These are phyloP conservation scores for Pseudoips prasinana DNA, from an alignment of 2,888 invertebrate genomes.

Conservation along the genomic window DNA sequence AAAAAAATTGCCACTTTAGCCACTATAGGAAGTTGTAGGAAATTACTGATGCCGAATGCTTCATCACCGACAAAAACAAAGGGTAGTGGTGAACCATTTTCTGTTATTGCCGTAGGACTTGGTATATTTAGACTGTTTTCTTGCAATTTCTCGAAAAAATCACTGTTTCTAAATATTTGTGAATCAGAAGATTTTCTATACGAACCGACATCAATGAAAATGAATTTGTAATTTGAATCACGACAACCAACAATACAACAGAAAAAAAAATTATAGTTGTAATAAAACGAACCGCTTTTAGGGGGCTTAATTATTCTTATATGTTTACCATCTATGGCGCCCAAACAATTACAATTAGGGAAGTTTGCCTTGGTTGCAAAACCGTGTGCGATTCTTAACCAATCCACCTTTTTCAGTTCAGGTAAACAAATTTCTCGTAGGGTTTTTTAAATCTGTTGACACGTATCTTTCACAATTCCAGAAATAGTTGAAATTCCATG, in stretches of 20 bases:
- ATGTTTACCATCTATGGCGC: constrained; percentile 14
- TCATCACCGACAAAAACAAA: constrained; percentile 10
- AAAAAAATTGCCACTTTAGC: constrained; percentile 6
- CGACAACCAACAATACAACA: constrained; percentile 14
- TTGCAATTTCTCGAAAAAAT: constrained; percentile 12
- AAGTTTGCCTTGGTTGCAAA: constrained; percentile 15
- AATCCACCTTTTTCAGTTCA: constrained; percentile 11
- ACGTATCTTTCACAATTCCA: constrained; percentile 16
- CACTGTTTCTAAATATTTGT: constrained; percentile 15
- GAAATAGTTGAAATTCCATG: constrained; percentile 13
- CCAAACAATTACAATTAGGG: constrained; percentile 16
- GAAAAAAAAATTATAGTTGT: constrained; percentile 13
- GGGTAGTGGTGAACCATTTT: constrained; percentile 14
- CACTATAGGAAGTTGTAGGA: constrained; percentile 8
- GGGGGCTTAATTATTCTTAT: constrained; percentile 13
- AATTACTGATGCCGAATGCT: constrained; percentile 7
- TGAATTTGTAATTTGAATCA: constrained; percentile 13
- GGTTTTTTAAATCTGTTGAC: constrained; percentile 10
- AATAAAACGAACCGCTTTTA: constrained; percentile 13
- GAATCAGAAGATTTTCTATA: constrained; percentile 14
- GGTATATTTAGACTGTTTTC: constrained; percentile 13
- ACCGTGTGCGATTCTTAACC: constrained; percentile 10
- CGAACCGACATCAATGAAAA: constrained; percentile 11
- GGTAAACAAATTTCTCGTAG: constrained; percentile 9
- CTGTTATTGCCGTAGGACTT: constrained; percentile 15